Evolutionary conservation across 2,113 vertebrate species (phyloP).

Genomic region (Sorex araneus): DNA sequence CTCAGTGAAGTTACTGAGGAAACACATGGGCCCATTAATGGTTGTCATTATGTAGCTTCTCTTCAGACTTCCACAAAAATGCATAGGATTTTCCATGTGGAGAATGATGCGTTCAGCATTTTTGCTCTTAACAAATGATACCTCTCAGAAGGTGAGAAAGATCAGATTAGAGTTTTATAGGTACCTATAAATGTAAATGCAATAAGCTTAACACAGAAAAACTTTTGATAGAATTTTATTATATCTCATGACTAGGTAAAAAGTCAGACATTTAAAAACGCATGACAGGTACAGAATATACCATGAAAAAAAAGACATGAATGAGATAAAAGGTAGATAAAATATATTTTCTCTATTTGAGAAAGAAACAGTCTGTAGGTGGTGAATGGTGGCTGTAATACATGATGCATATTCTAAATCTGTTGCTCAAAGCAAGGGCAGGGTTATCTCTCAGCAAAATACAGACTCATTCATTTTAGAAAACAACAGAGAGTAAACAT

Average conservation of each 20-base stretch:
- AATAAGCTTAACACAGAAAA: neutral
- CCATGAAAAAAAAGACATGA: slow-evolving; percentile 4
- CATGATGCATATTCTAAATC: neutral
- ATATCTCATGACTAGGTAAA: slow-evolving; percentile 48
- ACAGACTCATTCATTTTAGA: slow-evolving; percentile 26
- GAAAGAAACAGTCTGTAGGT: neutral
- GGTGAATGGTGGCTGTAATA: neutral
- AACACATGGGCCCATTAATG: neutral
- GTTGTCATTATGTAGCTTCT: neutral
- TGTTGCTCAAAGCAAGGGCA: neutral
- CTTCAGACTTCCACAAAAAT: neutral
- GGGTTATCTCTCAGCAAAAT: slow-evolving; percentile 38
- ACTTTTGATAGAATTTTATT: slow-evolving; percentile 65
- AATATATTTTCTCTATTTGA: slow-evolving; percentile 12
- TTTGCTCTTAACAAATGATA: neutral
- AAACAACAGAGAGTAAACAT: slow-evolving; percentile 35
- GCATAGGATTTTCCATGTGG: neutral
- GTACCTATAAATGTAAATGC: slow-evolving; percentile 24
- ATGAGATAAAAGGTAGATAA: neutral
- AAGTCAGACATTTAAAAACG: slow-evolving; percentile 52
- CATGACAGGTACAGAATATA: slow-evolving; percentile 11
- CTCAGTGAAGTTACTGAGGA: neutral
- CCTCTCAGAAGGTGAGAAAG: neutral
- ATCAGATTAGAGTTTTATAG: slow-evolving; percentile 4
- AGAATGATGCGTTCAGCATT: neutral